phyloP scores from a whole-genome alignment of 2,888 invertebrate species.

The Mycogona germanica region DNA sequence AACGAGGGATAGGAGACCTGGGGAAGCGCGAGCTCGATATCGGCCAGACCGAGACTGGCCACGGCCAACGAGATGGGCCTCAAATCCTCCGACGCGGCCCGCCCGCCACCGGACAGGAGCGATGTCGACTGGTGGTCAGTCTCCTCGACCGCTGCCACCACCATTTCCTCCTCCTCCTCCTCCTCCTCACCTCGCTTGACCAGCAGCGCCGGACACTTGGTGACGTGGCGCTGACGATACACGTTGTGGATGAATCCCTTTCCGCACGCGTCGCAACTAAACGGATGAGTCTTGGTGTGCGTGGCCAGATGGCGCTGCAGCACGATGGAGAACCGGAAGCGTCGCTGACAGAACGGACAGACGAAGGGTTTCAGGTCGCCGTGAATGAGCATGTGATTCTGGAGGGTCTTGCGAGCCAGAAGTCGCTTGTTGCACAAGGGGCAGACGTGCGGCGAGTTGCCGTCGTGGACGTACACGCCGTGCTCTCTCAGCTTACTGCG shows the following conservation, averaged over 20 bases:
- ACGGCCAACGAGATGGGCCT: too few relatives aligned
- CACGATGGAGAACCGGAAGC: conserved; percentile 35
- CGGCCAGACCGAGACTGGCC: too few relatives aligned
- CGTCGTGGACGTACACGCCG: not conserved
- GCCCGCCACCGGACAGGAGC: too few relatives aligned
- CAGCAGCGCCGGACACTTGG: too few relatives aligned
- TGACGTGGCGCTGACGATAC: conserved; percentile 16
- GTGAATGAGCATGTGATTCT: conserved; percentile 4
- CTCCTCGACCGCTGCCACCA: too few relatives aligned
- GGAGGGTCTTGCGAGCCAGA: not conserved
- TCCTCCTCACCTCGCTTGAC: too few relatives aligned
- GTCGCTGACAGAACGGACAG: conserved; percentile 32
- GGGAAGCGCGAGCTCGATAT: too few relatives aligned
- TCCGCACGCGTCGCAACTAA: conserved; percentile 5
- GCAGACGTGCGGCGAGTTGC: not conserved
- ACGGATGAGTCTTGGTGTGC: conserved; percentile 13
- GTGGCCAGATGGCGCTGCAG: conserved; percentile 29
- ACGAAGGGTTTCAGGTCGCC: not conserved
- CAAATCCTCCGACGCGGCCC: too few relatives aligned
- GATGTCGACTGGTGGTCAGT: too few relatives aligned
- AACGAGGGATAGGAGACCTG: too few relatives aligned
- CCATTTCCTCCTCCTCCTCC: too few relatives aligned
- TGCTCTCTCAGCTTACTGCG: not conserved
- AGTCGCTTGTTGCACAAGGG: conserved; percentile 1
- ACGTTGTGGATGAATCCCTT: conserved; percentile 18